A percentile compares a stretch with the other conserved stretches of the same genome.
Evolutionary conservation across 2,888 invertebrate species (phyloP).

Genomic region (Dermolepida albohirtum): DNA sequence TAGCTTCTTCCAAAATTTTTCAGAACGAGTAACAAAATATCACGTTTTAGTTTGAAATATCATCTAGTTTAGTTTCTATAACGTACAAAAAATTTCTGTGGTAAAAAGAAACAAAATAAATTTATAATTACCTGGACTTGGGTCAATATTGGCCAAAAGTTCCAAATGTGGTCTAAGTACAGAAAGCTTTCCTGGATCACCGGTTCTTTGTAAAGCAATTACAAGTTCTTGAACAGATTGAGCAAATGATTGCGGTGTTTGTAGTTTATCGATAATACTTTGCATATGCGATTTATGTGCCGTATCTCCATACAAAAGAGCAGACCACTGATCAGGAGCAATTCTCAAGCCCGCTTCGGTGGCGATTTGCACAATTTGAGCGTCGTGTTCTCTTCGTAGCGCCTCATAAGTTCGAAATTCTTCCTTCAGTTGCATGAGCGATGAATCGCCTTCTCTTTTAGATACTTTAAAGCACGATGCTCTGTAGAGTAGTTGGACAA

Average conservation of each 20-base stretch:
- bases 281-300: conserved; percentile 99
- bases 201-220: conserved; percentile 89
- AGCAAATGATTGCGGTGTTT: conserved; percentile 93
- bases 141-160: conserved; percentile 87
- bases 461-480: conserved; percentile 99
- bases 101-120: not conserved
- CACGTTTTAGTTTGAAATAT: too few relatives aligned
- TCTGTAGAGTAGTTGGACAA: conserved; percentile 96
- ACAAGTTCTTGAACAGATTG: conserved; percentile 92
- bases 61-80: too few relatives aligned
- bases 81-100: too few relatives aligned
- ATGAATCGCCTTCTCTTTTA: conserved; percentile 96
- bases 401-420: conserved; percentile 97
- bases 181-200: conserved; percentile 86
- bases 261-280: conserved; percentile 88
- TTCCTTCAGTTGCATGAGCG: conserved; percentile 97
- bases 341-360: conserved; percentile 96
- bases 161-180: conserved; percentile 84
- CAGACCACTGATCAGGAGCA: conserved; percentile 98
- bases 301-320: conserved; percentile 94
- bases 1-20: too few relatives aligned
- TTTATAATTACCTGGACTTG: conserved; percentile 75
- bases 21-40: too few relatives aligned
- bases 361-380: conserved; percentile 98
- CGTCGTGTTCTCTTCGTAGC: conserved; percentile 94